Base-by-base conservation (phyloP, 2,797 vertebrate genomes). In the Lithobates sylvaticus region DNA sequence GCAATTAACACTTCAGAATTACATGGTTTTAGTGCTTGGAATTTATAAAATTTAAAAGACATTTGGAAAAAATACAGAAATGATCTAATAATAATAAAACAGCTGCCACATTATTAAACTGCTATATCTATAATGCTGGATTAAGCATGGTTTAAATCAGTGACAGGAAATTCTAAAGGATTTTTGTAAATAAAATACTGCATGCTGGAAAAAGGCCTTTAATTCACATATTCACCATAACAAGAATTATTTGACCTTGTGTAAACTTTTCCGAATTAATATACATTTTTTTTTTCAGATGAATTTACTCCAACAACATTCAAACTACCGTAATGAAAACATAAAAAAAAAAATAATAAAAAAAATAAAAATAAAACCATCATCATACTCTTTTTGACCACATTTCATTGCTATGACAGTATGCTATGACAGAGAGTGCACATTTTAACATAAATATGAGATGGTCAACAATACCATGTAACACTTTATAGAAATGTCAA, bases 131-230 rank as follows among this genome's bases (percentile, higher is more conserved):
- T 71, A 70, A 70, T 71, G 34, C 44, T 34, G 39, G 44, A 79
- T 81, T 71, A 71, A 71, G 68, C 50, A 23, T 81, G 68, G 78
- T 71, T 81, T 81, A 29, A 70, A 54, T 81, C 67, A 54, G 78
- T 58, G 42, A 81, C 78, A 81, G 78, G 78, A 81, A 70, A 81
- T 81, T 71, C 42, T 79, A 69, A 79, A 70, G 78, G 65, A 70
- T 47, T 71, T 81, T 81, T 58, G 44, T 81, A 81, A 81, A 81
- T 70, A 81, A 71, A 81, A 27, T 50, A 58, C 78, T 81, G 16
- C 78, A 71, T 18, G 13, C 68, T 81, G 78, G 68, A 81, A 81
- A 81, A 81, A 70, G 54, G 29, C 27, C 71, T 54, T 81, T 72
- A 81, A 72, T 81, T 68, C 69, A 23, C 12, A 32, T 34, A 58